Conservation (phyloP, 1,140 invertebrate species). For the Chironomus tepperi region DNA sequence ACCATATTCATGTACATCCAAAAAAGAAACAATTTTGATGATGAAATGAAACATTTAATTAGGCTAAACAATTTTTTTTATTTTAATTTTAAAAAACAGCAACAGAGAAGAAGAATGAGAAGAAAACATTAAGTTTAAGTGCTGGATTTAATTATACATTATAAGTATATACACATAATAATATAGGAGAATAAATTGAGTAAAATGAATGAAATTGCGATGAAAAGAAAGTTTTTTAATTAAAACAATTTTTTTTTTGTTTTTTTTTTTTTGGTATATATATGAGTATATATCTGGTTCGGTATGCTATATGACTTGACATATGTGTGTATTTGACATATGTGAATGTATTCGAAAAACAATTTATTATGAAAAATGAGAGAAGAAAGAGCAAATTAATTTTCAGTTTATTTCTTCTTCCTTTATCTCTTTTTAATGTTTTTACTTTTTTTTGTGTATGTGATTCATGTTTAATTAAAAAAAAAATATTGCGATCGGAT, state of each 20-base stretch:
- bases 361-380: too few species aligned
- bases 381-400: too few species aligned
- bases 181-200: neutral
- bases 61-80: neutral
- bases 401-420: too few species aligned
- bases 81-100: too few species aligned
- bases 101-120: neutral
- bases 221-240: neutral
- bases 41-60: neutral
- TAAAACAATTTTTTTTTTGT: constrained; percentile 1
- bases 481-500: too few species aligned
- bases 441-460: too few species aligned
- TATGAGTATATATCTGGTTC: too few species aligned
- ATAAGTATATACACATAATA: neutral
- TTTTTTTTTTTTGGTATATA: too few species aligned
- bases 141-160: neutral
- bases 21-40: neutral
- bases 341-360: neutral
- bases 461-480: too few species aligned
- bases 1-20: neutral
- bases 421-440: too few species aligned
- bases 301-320: neutral
- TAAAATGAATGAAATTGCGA: neutral
- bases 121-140: constrained; percentile 11
- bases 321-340: constrained; percentile 7